These are phyloP conservation scores for Morphnarchus princeps DNA, from an alignment of 2,113 vertebrate species.

Conservation along the genomic window DNA sequence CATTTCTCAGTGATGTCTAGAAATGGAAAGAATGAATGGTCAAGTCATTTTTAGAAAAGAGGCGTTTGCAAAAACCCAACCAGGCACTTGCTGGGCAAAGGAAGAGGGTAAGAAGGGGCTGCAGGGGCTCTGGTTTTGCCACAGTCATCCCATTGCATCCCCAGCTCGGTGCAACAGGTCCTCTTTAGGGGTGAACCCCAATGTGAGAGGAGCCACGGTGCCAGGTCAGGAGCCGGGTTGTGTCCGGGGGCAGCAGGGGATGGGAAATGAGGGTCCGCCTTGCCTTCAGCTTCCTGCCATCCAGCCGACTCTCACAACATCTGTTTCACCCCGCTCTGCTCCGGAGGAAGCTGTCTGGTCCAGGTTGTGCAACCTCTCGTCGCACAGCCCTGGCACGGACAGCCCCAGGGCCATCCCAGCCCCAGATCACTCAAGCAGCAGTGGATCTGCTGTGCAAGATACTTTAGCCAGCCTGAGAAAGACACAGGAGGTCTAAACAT, in stretches of 20 bases:
- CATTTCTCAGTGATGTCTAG: neutral
- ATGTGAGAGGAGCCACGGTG: neutral
- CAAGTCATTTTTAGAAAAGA: neutral
- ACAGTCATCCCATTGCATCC: accelerated
- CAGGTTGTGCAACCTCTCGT: neutral
- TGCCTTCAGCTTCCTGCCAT: neutral
- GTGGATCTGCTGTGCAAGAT: neutral
- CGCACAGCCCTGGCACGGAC: accelerated
- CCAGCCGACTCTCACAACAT: neutral
- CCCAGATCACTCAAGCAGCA: neutral
- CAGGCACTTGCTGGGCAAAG: neutral
- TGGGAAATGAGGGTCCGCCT: neutral
- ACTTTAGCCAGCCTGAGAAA: neutral
- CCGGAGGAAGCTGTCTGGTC: neutral
- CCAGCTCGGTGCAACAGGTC: neutral
- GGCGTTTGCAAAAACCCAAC: neutral
- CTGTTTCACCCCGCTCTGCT: neutral
- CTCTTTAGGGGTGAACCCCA: neutral
- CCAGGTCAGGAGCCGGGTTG: accelerated
- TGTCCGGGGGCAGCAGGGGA: neutral
- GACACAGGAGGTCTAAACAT: neutral
- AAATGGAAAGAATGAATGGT: neutral
- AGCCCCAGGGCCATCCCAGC: neutral
- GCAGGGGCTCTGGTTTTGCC: neutral
- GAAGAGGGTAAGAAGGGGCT: neutral